These are phyloP conservation scores for Columba guinea DNA, from an alignment of 2,797 vertebrate genomes.

Conservation along the genomic window DNA sequence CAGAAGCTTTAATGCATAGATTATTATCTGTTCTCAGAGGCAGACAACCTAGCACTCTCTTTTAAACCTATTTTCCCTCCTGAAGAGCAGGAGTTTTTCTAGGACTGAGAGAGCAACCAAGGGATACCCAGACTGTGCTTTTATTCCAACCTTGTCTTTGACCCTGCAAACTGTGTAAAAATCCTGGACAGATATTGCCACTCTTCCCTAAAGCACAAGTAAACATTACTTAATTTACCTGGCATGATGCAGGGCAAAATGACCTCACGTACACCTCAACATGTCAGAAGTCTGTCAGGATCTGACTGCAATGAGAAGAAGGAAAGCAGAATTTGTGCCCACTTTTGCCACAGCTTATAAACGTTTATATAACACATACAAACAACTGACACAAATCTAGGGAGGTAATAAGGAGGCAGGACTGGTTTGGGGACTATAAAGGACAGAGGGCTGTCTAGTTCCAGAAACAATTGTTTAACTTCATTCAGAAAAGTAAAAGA, in stretches of 20 bases:
- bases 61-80: background rate
- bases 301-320: background rate
- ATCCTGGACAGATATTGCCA: background rate
- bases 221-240: background rate
- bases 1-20: background rate
- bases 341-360: background rate
- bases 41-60: background rate
- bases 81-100: background rate
- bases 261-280: rapidly evolving
- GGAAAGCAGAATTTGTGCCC: background rate
- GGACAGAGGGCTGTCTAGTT: background rate
- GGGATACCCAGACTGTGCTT: background rate
- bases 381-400: background rate
- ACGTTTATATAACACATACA: background rate
- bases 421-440: background rate
- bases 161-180: background rate
- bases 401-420: background rate
- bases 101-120: background rate
- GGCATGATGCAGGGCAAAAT: background rate
- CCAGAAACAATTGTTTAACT: background rate
- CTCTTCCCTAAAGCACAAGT: background rate
- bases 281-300: background rate
- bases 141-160: background rate
- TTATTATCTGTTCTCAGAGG: background rate
- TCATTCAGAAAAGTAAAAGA: background rate